Base-by-base conservation (phyloP, 2,797 vertebrate species). In the Phoeniculus purpureus region DNA sequence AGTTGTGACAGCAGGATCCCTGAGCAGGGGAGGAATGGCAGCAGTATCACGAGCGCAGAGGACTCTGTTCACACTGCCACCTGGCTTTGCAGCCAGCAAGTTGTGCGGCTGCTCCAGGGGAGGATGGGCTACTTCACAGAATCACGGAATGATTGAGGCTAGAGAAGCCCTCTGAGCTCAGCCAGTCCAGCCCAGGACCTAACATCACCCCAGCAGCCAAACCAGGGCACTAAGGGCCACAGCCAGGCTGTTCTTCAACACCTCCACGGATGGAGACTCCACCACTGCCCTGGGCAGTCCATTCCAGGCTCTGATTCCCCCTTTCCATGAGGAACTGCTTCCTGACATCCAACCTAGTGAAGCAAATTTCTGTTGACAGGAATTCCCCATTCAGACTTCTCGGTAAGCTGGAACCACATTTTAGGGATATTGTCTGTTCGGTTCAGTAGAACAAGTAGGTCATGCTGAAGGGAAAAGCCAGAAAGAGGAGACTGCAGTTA, bases 21-120 rank as follows among this genome's bases (percentile, higher is more conserved):
- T 21, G n/a, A n/a, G 40, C 3, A 12, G 17, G 64, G 51, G 51
- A 73, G 73, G 45, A 58, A 51, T 27, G 60, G 65, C 26, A 45
- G 84, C 71, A 62, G 12, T 67, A 26, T 4, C 22, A 80, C 29
- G 70, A 67, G 75, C 4, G 0, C 31, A 76, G 91, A 90, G 82
- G 71, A 91, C 66, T 59, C 82, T 86, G 79, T 50, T 70, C 66
- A 84, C 80, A 68, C 83, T 92, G 82, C 89, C 87, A 83, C 75
- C 87, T 72, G 79, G 79, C 91, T 94, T 74, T 50, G 83, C 78
- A 56, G 66, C 71, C 81, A 32, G 87, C 17, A 0, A 16, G 48
- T 37, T 50, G 71, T 59, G 6, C 71, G 56, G 37, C 54, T 55
- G 34, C 31, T 61, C 43, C 31, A 13, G 64, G 75, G 61, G 70